Evolutionary conservation across 2,888 invertebrate species (phyloP), one percentile per base, ranked within the genome.

Genomic region (Mellilla xanthometata): DNA sequence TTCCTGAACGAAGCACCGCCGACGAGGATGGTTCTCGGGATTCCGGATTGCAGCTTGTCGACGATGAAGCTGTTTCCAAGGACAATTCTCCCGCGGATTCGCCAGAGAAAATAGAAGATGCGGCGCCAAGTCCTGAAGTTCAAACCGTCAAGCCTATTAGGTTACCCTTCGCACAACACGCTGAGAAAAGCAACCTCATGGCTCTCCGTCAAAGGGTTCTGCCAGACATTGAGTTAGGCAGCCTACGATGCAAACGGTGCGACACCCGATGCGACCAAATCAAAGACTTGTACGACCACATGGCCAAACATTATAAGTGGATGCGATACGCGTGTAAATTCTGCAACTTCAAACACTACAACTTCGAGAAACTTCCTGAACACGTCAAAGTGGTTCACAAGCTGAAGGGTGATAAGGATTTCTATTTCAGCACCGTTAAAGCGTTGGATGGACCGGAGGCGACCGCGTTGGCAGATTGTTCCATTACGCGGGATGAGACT

Each of bases 261-360:
- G 81, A 89, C 27, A 65, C 65, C 8, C 86, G 77, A 54, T 91
- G 90, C 61, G 67, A 77, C 1, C 85, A 89, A 15, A 65, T 90
- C 9, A 80, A 85, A 35, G 90, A 91, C 54, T 68, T 94, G 3
- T 82, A 92, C 12, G 76, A 81, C 32, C 95, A 95, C 60, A 92
- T 93, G 78, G 92, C 94, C 0, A 62, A 62, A 2, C 95, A 95
- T 68, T 91, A 93, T 47, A 93, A 93, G 48, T 94, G 94, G 93
- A 91, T 93, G 62, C 91, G 95, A 15, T 96, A 93, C 68, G 93
- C 94, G 42, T 96, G 96, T 68, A 93, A 92, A 62, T 76, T 93
- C 10, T 96, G 96, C 74, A 91, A 92, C 36, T 95, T 92, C 65
- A 92, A 93, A 65, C 91, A 93, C 48, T 94, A 93, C 56, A 81